Percentiles rank a stretch among this genome's conserved stretches.
Conservation (phyloP, 1,140 invertebrate genomes). For the Drosophila setifemur region DNA sequence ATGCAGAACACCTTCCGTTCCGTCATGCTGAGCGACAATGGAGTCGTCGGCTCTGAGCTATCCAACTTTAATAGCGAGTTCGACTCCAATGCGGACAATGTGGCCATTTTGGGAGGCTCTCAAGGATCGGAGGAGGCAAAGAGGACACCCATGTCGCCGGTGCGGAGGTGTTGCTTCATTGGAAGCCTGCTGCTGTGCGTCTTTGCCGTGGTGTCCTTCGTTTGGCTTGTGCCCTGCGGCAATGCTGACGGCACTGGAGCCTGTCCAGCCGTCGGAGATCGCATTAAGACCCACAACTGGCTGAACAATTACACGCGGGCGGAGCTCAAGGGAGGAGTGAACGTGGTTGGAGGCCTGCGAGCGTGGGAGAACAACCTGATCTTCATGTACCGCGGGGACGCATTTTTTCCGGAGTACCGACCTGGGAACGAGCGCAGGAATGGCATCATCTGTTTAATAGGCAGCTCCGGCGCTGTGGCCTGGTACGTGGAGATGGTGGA, state of each 20-base stretch:
- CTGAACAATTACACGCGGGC: constrained; percentile 87
- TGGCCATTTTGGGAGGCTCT: constrained; percentile 66
- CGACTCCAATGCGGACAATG: constrained; percentile 73
- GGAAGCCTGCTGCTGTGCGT: constrained; percentile 88
- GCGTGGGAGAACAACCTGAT: constrained; percentile 87
- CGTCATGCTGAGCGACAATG: constrained; percentile 84
- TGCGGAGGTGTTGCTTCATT: constrained; percentile 86
- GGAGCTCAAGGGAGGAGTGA: constrained; percentile 88
- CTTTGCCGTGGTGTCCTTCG: constrained; percentile 87
- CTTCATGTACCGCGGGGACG: constrained; percentile 87
- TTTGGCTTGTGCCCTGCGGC: constrained; percentile 89
- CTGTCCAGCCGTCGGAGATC: constrained; percentile 84
- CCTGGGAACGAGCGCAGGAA: constrained; percentile 83
- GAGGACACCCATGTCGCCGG: constrained; percentile 85
- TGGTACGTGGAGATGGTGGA: constrained; percentile 86
- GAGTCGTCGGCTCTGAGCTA: constrained; percentile 71
- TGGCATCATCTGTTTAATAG: constrained; percentile 86
- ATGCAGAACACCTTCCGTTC: constrained; percentile 81
- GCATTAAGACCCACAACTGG: constrained; percentile 86
- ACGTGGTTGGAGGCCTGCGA: constrained; percentile 85
- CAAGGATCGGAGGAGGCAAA: constrained; percentile 35
- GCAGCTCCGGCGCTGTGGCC: constrained; percentile 85
- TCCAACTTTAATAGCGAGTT: constrained; percentile 78
- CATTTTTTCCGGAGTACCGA: constrained; percentile 84
- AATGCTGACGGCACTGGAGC: constrained; percentile 84